Conservation (phyloP, 2,113 vertebrate genomes). For the Macquaria australasica region DNA sequence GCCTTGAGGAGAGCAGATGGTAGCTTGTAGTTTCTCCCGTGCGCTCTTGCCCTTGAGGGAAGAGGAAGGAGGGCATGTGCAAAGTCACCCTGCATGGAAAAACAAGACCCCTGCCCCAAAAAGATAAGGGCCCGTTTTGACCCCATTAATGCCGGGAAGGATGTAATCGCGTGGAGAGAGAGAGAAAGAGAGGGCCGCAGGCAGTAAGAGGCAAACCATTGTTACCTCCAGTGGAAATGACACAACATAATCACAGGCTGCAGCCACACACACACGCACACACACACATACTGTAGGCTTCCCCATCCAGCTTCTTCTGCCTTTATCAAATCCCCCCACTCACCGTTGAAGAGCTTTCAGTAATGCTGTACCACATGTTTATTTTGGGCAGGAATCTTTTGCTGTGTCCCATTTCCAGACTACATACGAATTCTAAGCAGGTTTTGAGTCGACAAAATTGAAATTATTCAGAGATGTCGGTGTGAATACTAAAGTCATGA, state of each 20-base stretch:
- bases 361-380: constrained; percentile 39
- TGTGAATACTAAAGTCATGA: neutral
- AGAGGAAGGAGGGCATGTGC: constrained; percentile 31
- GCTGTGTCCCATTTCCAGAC: constrained; percentile 13
- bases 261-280: constrained; percentile 25
- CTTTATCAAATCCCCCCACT: constrained; percentile 38
- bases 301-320: constrained; percentile 21
- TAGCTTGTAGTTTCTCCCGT: constrained; percentile 16
- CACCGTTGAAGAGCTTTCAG: constrained; percentile 53
- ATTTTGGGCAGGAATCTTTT: constrained; percentile 44
- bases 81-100: constrained; percentile 29
- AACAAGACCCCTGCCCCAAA: constrained; percentile 51
- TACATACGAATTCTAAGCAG: neutral
- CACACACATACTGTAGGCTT: constrained; percentile 9
- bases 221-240: constrained; percentile 61
- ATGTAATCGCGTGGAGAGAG: constrained; percentile 30
- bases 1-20: constrained; percentile 54
- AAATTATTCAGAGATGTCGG: neutral
- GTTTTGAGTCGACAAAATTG: neutral
- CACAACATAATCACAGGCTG: constrained; percentile 54
- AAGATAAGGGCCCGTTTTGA: constrained; percentile 61
- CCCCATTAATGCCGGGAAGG: constrained; percentile 51
- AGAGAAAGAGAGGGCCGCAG: constrained; percentile 5
- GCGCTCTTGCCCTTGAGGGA: constrained; percentile 22
- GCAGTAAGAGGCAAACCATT: constrained; percentile 47